Base-by-base conservation (phyloP, 2,888 invertebrate genomes). In the Tinea trinotella region DNA sequence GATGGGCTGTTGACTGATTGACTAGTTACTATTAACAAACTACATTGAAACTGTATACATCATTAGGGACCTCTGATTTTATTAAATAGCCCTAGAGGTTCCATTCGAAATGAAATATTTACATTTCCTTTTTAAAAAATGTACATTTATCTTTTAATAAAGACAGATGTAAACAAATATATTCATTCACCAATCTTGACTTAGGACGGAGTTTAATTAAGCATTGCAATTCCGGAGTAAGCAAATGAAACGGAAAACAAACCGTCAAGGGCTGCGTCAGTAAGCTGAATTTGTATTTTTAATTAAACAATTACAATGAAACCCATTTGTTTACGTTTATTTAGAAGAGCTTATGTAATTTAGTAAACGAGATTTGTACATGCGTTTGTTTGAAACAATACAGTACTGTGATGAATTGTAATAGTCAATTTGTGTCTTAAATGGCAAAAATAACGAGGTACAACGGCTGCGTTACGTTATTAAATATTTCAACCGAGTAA, bases 131-230 rank as follows among this genome's bases (percentile, higher is more conserved):
- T 30, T 30, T 7, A 30, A 30, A 30, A 30, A 40, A 17, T 40
- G 3, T 40, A 40, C n/a, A 40, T 7, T 12, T 17, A n/a, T 15
- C 15, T 36, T 36, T 19, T 40, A 17, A 17, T 46, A n/a, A 19
- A 18, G 46, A 46, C 7, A 46, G 40, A 40, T 40, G 19, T 46
- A 15, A 2, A 46, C 18, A 19, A 46, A 46, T 46, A 46, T 19
- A 46, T 46, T 46, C 19, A 46, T 46, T 46, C 17, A 10, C 46
- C 17, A 46, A 19, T 50, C 50, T 50, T 63, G 61, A 70, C 70
- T 70, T 67, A 61, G 59, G 60, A 63, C 59, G 59, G 60, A 63
- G 70, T 69, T 74, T 76, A 75, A 76, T 74, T 73, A 75, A 74
- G 64, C 71, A 67, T 67, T 68, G 64, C 63, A 71, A 67, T 61